These are phyloP conservation scores for Anableps anableps DNA, from an alignment of 2,797 vertebrate genomes.

Conservation along the genomic window DNA sequence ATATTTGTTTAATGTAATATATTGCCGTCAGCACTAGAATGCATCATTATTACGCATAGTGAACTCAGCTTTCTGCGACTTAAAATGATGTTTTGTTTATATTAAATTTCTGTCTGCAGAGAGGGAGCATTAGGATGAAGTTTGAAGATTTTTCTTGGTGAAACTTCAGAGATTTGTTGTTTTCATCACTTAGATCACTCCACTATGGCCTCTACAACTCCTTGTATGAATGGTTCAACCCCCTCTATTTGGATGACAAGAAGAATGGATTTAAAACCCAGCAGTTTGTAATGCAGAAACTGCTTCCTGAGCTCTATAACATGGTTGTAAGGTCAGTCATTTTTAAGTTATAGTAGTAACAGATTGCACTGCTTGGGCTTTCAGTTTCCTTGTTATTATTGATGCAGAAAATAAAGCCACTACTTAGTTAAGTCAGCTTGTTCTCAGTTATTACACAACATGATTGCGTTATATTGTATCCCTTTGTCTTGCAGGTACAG, in stretches of 20 bases:
- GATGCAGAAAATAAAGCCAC: not conserved
- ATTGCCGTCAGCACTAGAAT: no score
- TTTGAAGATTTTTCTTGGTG: not conserved
- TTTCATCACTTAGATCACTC: constrained; percentile 80
- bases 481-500: constrained; percentile 80
- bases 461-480: not conserved
- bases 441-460: not conserved
- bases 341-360: not conserved
- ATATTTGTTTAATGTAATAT: no score
- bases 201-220: constrained; percentile 93
- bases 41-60: no score
- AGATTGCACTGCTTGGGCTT: not conserved
- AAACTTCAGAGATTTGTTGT: not conserved
- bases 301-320: constrained; percentile 90
- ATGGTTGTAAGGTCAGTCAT: constrained; percentile 86
- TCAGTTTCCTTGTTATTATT: not conserved
- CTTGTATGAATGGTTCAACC: constrained; percentile 93
- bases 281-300: constrained; percentile 85
- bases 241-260: constrained; percentile 91
- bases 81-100: no score
- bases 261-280: constrained; percentile 87
- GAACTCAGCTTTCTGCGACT: no score
- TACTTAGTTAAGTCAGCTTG: not conserved
- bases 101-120: not conserved
- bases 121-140: not conserved